phyloP scores from a whole-genome alignment of 2,888 invertebrate genomes.

The Strigamia crassipes region DNA sequence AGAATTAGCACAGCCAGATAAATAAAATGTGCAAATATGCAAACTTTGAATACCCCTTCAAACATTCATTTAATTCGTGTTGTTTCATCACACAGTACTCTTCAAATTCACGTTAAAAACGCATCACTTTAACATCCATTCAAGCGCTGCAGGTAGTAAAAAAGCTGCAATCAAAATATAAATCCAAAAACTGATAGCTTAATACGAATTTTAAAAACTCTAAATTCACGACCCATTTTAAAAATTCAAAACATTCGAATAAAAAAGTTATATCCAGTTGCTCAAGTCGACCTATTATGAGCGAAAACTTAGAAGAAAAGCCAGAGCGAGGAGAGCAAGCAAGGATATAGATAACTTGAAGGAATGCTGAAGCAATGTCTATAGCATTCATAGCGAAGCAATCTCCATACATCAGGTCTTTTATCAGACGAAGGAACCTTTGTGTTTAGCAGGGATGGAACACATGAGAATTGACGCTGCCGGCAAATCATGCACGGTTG shows the following conservation, averaged over 20 bases:
- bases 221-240: neutral
- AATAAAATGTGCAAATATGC: too few relatives aligned
- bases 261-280: neutral
- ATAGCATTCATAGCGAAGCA: constrained; percentile 10
- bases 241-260: neutral
- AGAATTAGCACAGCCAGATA: too few relatives aligned
- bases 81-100: too few relatives aligned
- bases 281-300: neutral
- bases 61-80: too few relatives aligned
- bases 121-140: too few relatives aligned
- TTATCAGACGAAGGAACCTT: constrained; percentile 10
- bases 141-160: neutral
- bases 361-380: constrained; percentile 3
- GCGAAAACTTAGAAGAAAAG: neutral
- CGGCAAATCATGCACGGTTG: constrained; percentile 6
- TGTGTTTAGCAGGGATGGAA: constrained; percentile 3
- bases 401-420: constrained; percentile 4
- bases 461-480: constrained; percentile 10
- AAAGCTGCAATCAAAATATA: neutral
- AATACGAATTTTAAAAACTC: neutral
- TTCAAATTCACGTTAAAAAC: too few relatives aligned
- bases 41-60: too few relatives aligned
- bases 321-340: neutral
- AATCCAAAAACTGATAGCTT: too few relatives aligned
- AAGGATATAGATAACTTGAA: constrained; percentile 10